Evolutionary conservation across 2,888 invertebrate genomes (phyloP), one percentile per base, ranked within the genome.

Genomic region (Lithosia quadra): DNA sequence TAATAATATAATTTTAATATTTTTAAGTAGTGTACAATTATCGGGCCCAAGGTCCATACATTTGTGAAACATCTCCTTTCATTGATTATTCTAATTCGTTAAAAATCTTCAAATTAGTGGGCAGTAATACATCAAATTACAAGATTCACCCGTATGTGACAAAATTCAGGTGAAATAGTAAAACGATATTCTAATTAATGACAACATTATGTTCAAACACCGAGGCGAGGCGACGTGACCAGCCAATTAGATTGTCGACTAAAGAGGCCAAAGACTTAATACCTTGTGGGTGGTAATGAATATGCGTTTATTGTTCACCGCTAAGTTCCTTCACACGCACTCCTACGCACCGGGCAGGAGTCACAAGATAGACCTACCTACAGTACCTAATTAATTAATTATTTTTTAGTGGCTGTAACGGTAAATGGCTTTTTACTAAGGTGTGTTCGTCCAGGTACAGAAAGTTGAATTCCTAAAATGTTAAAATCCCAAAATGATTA

Each of bases 291-390:
- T 78, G 81, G 74, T 65, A 74, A 71, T 72, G 62, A 76, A 71
- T 76, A 76, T 73, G 73, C 73, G 73, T 67, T 55, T 65, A 71
- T 39, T 49, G 49, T 49, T n/a, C 49, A 34, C 33, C 71, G 67
- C 65, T 8, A 67, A 81, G 88, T 87, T 88, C 86, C 79, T 86
- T 88, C 84, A 87, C 85, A 82, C 70, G 75, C 74, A 78, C 82
- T 81, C 84, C 84, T 83, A 84, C 84, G 56, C 63, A 28, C 22
- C n/a, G 55, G n/a, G n/a, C 22, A 49, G 49, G 22, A 36, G 34
- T 21, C 28, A 60, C n/a, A 33, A 11, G 4, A 22, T 22, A 60
- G 21, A 28, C 24, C 18, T 58, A 56, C 56, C 22, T 18, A 8
- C 4, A 24, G 28, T 18, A 33, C 28, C n/a, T 13, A 33, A 58